Evolutionary conservation across 1,140 invertebrate genomes (phyloP), one percentile per base, ranked within the genome.

Genomic region (Brachionus plicatilis): DNA sequence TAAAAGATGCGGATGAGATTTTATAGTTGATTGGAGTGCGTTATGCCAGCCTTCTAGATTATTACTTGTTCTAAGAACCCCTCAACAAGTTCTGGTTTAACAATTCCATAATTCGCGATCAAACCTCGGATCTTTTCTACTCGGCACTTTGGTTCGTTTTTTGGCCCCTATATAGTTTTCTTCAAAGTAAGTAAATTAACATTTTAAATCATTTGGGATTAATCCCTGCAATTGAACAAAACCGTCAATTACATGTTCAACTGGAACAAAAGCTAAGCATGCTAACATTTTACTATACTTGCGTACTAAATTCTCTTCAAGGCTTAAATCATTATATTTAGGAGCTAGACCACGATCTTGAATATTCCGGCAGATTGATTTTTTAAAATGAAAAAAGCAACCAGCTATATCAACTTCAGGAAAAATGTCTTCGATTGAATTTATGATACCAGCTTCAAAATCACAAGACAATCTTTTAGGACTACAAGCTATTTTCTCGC

Each of bases 331-430:
- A 29, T 29, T 29, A 29, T 29, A 29, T 3, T 29, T 29, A 29
- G 29, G 29, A 29, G 29, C 29, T 29, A 29, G 29, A 29, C 29
- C 29, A 29, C 29, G 29, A 29, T 29, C 29, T 29, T 65, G 56
- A 65, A 65, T 65, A 65, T 65, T 8, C 24, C 56, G n/a, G 2
- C 56, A 65, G 24, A 65, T 65, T 20, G n/a, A 65, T 27, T 65
- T 65, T 27, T 65, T 65, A 65, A 65, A 65, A 65, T 65, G 56
- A 65, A 65, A 65, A 65, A 65, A 65, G 24, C 56, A 65, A 65
- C 56, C 56, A 65, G 56, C 56, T 65, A 65, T 65, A 17, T 65
- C 56, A 65, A 2, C 24, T 20, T 65, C 56, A 20, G 56, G 56
- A 27, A 65, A 65, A 17, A 65, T 27, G n/a, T 65, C 56, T 65